Evolutionary conservation across 2,113 vertebrate species (phyloP), one percentile per base, ranked within the genome.

Genomic region (Gallinago paraguaiae): DNA sequence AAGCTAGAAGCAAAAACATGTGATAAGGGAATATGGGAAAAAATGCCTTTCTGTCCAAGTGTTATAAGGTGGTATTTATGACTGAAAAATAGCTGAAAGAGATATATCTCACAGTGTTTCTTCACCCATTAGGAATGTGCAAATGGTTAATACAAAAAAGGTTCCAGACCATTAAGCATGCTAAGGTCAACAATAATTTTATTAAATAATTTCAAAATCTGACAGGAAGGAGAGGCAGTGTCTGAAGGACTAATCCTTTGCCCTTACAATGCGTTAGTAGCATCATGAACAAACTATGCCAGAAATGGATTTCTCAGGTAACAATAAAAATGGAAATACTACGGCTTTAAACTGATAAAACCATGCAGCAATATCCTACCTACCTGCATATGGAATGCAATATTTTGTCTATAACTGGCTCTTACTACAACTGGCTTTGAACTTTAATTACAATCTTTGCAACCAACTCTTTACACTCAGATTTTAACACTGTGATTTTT

Each of bases 81-180:
- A 96, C 72, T 93, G 84, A 78, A 84, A 96, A 93, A 71, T 17
- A 86, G 48, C 28, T 95, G 92, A 86, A 82, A 78, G 45, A 88
- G 57, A 95, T 96, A 95, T 79, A 92, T 43, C 68, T 97, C 65
- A 93, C 61, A 87, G 35, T 94, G 88, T 84, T 97, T 97, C 88
- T 96, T 91, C 82, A 71, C 33, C 88, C 87, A 67, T 46, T 82
- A 92, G n/a, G 86, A 85, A 89, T 95, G 97, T 93, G 86, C 84
- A 95, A 97, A 96, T 96, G 78, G 70, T 94, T 96, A 93, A 96
- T 96, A 95, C 37, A 93, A 96, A 95, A 96, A 96, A 81, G 7
- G 69, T 96, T 97, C 94, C 90, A 90, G 86, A 68, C 23, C 67
- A 96, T 93, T 98, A 97, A 90, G 80, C 82, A 69, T 87, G 93